Evolutionary conservation across 2,797 vertebrate genomes (phyloP), one percentile per base, ranked within the genome.

Genomic region (Sitta carolinensis): DNA sequence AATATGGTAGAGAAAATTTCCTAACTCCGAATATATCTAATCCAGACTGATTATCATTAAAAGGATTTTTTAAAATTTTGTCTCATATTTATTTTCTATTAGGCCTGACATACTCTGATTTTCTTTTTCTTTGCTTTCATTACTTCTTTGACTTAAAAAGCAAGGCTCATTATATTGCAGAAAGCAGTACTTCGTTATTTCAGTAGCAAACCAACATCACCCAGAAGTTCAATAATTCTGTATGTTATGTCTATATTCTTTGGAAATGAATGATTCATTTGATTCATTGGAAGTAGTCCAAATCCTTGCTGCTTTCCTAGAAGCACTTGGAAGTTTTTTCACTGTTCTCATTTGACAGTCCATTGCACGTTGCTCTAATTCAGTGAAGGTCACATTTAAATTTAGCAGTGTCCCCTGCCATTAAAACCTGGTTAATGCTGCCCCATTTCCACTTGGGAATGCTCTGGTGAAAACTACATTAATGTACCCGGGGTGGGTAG

Each of bases 351-450:
- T 86, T 93, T 80, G 58, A 23, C 26, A 72, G 62, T 72, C 66
- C 48, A 4, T 87, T 84, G 70, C 68, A 84, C 34, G 54, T 93
- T 87, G 69, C 52, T 93, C 82, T 73, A 61, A 69, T 92, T 95
- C 68, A 81, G 59, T 45, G 66, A 86, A 95, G 94, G 83, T 93
- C 38, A 1, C 50, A 74, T 86, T 93, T 89, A 93, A 95, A 91
- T 93, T 93, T 86, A 94, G 87, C 55, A 13, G 4, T 42, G 40
- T 84, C 59, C 59, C 34, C 50, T 4, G 11, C 74, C 75, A 54
- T 73, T 88, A 70, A 90, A 83, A 73, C 48, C 26, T 74, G 73
- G 43, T 40, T 36, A 68, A 32, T 50, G 52, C 48, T 69, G 32
- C 32, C 34, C 48, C 68, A 18, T 72, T 93, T 81, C 42, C 82